Base-by-base conservation (phyloP, 2,888 invertebrate species). In the Sepioteuthis lessoniana region DNA sequence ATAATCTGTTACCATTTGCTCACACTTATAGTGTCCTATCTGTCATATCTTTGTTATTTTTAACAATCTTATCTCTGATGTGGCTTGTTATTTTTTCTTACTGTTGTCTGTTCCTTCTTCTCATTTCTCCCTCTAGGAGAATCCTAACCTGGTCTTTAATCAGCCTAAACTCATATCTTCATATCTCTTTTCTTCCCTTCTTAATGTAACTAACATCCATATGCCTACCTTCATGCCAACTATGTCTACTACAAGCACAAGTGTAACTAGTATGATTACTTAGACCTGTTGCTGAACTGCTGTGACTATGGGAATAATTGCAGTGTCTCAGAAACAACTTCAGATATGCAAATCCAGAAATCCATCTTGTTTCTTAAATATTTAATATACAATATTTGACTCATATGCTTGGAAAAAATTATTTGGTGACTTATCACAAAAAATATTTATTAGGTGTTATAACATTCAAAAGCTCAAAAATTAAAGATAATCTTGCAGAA, bases 141-240 rank as follows among this genome's bases (percentile, higher is more conserved):
- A 76, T 76, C 76, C 76, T 76, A 76, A 76, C n/a, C n/a, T 76
- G 76, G 76, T 76, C 76, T 76, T 76, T 76, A 76, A 76, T 76
- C 76, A 76, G n/a, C n/a, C 76, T 76, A n/a, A 76, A 76, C 76
- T 76, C 76, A 76, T 35, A 76, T 76, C n/a, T 76, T 19, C 76
- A n/a, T 35, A n/a, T 16, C 16, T 76, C 76, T 19, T 76, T 76
- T 35, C n/a, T 76, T 35, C n/a, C 76, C n/a, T 76, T 76, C n/a
- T 76, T 76, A 76, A 35, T 76, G 76, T 76, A 76, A 76, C 76
- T 76, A 76, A 76, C 76, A 76, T 76, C 35, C 76, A 76, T 76
- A 76, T 76, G n/a, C 35, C n/a, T 76, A n/a, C 76, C 76, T n/a
- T 76, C 76, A n/a, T 76, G 76, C 76, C 76, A n/a, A 76, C 76